phyloP scores from a whole-genome alignment of 92 coral and sea anemone genomes.

The Paramuricea clavata region DNA sequence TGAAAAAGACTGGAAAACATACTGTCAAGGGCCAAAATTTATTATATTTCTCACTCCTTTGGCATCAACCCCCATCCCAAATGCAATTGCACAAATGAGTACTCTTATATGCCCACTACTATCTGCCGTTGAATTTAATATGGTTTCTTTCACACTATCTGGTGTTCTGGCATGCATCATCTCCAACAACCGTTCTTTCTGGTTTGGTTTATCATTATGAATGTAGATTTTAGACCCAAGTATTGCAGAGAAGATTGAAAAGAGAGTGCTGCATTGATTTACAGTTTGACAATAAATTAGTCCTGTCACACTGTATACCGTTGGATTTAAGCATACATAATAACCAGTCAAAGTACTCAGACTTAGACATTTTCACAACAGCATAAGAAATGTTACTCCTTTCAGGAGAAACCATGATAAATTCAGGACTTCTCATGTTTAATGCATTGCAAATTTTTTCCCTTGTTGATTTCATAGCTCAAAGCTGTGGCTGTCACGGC shows the following conservation, averaged over 20 bases:
- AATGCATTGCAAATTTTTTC: slow-evolving; percentile 31
- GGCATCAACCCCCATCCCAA: slow-evolving; percentile 71
- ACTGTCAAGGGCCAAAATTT: slow-evolving; percentile 62
- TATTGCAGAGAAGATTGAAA: background rate
- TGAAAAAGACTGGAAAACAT: too few species aligned
- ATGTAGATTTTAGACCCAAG: slow-evolving; percentile 14
- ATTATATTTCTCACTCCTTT: slow-evolving; percentile 51
- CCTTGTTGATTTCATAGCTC: slow-evolving; percentile 35
- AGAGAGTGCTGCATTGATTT: slow-evolving; percentile 23
- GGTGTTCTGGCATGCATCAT: slow-evolving; percentile 55
- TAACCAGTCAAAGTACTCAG: slow-evolving; percentile 43
- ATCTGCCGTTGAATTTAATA: slow-evolving; percentile 27
- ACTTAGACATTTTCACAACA: background rate
- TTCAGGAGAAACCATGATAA: slow-evolving; percentile 37
- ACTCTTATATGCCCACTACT: slow-evolving; percentile 60
- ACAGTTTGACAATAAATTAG: background rate
- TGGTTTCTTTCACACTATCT: slow-evolving; percentile 42
- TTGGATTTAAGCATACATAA: background rate
- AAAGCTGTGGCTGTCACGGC: background rate
- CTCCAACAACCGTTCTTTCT: slow-evolving; percentile 38
- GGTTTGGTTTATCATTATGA: background rate
- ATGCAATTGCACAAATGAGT: slow-evolving; percentile 62
- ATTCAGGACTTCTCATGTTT: slow-evolving; percentile 25
- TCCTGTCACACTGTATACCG: too few species aligned
- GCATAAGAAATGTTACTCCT: too few species aligned